Conservation (phyloP, 2,797 vertebrate species). For the Acanthurus leucopareius region DNA sequence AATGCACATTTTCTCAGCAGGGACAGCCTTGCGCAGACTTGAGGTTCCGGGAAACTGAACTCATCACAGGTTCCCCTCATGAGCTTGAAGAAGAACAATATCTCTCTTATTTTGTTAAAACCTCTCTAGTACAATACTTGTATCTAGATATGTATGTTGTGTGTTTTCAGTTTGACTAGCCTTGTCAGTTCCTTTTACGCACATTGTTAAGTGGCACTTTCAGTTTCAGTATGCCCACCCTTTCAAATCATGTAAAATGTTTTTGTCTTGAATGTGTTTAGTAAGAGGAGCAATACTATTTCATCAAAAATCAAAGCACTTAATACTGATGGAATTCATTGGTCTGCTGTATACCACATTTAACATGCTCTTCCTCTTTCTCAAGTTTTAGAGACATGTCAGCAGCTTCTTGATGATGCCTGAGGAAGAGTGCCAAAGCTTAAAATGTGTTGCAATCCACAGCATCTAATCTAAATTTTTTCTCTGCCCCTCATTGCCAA, state of each 20-base stretch:
- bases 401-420: neutral
- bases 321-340: too few relatives aligned
- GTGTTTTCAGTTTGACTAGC: neutral
- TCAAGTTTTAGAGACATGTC: neutral
- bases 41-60: neutral
- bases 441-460: neutral
- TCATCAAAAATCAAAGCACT: neutral
- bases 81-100: neutral
- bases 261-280: neutral
- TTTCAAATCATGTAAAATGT: neutral
- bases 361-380: too few relatives aligned
- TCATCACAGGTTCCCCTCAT: neutral
- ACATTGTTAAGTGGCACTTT: neutral
- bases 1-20: neutral
- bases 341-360: neutral
- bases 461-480: neutral
- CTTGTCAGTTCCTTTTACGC: neutral
- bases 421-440: neutral
- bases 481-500: too few relatives aligned
- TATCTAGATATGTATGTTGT: neutral
- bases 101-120: neutral
- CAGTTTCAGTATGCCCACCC: neutral
- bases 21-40: neutral
- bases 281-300: too few relatives aligned
- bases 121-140: neutral